Evolutionary conservation across 2,888 invertebrate genomes (phyloP), one percentile per base, ranked within the genome.

Genomic region (Furcula furcula): DNA sequence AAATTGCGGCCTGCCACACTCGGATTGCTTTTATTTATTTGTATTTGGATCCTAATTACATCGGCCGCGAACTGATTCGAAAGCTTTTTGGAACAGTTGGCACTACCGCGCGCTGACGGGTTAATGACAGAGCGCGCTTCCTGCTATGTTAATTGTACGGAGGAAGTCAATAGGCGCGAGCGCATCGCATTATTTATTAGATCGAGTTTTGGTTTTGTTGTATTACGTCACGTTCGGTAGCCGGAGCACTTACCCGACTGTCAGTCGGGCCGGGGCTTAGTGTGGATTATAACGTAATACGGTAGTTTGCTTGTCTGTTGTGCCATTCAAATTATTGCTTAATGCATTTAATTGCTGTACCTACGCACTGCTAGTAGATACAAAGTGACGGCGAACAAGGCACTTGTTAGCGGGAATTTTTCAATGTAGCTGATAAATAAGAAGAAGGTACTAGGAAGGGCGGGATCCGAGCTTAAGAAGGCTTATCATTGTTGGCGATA

Each of bases 271-370:
- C 41, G 70, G 47, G 65, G 77, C 75, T 84, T 79, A 83, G 66
- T 65, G 65, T 75, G 76, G 83, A 84, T 86, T 84, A 86, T 68
- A 85, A 85, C 86, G 86, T 87, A 87, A 85, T 76, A 85, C 87
- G 78, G 87, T 86, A 87, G 87, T 86, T 70, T 73, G 72, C 65
- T 66, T 68, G 75, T 73, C 71, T 68, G 73, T 68, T 66, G 65
- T 74, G 75, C 75, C 76, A 69, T 76, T 81, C 76, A 70, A 70
- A 55, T 56, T 64, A 56, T 80, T 79, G 72, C 81, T 74, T 76
- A 81, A 81, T 71, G 67, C 65, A 63, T 73, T 82, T 82, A 81
- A 84, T 82, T 83, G 72, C 69, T 62, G 44, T 64, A 51, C n/a
- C n/a, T n/a, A n/a, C 50, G 43, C 64, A 52, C 51, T 55, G 44